These are phyloP conservation scores for Rhincodon typus DNA, from an alignment of 2,797 vertebrate species.

Conservation along the genomic window DNA sequence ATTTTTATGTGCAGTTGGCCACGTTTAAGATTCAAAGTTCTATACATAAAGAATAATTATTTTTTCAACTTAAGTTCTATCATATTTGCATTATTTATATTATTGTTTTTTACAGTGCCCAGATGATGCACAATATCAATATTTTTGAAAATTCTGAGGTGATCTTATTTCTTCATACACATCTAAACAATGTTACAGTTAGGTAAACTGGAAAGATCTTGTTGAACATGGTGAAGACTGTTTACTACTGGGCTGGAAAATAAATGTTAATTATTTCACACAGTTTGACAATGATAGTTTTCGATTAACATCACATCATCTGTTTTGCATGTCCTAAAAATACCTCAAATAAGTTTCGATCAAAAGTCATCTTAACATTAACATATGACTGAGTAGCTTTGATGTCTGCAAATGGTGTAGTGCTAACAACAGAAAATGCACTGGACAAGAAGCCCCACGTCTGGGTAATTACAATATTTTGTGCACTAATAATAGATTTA, in stretches of 20 bases:
- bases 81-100: not conserved
- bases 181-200: not conserved
- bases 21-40: not conserved
- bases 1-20: not conserved
- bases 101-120: not conserved
- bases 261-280: conserved; percentile 7
- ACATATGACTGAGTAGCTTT: not conserved
- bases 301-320: not conserved
- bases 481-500: not conserved
- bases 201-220: not conserved
- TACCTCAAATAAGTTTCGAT: not conserved
- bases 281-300: not conserved
- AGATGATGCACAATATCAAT: not conserved
- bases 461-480: conserved; percentile 5
- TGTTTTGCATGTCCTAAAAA: not conserved
- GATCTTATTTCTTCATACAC: not conserved
- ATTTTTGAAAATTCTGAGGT: not conserved
- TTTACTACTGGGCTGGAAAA: not conserved
- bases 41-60: not conserved
- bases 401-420: not conserved
- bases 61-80: not conserved
- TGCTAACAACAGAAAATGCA: not conserved
- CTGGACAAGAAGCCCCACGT: not conserved
- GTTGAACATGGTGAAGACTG: not conserved
- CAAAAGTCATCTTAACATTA: not conserved